Evolutionary conservation across 2,888 invertebrate species (phyloP).

Genomic region (Netelia fuscicornis): DNA sequence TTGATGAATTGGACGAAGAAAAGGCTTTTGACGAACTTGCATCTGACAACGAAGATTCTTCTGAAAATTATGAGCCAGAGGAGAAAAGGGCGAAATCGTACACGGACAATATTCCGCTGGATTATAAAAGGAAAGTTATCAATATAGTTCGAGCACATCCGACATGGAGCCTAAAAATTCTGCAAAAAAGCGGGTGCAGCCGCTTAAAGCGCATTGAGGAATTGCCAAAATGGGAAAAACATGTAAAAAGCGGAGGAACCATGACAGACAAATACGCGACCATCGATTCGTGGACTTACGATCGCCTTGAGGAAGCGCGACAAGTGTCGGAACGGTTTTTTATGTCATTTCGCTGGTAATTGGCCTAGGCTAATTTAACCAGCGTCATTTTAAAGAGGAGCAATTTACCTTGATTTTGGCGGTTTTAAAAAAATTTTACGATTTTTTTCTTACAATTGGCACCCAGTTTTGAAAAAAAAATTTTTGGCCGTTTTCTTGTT

Average conservation of each 20-base stretch:
- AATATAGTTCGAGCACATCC: constrained; percentile 36
- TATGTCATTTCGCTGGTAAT: no score
- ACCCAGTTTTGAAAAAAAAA: no score
- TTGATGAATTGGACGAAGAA: neutral
- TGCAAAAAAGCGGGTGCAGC: constrained; percentile 35
- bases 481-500: no score
- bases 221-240: constrained; percentile 62
- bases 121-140: constrained; percentile 45
- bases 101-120: constrained; percentile 44
- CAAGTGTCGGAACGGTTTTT: no score
- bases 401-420: no score
- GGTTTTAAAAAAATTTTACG: no score
- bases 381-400: no score
- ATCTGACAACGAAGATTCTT: constrained; percentile 23
- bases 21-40: neutral
- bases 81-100: constrained; percentile 41
- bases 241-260: constrained; percentile 67
- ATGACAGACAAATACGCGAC: constrained; percentile 64
- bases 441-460: no score
- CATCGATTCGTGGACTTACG: constrained; percentile 68
- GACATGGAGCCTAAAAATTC: constrained; percentile 40
- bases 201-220: constrained; percentile 26
- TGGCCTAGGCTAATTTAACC: no score
- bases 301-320: constrained; percentile 68
- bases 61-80: constrained; percentile 48